phyloP scores from a whole-genome alignment of 2,797 vertebrate species.

The Synanceia verrucosa region DNA sequence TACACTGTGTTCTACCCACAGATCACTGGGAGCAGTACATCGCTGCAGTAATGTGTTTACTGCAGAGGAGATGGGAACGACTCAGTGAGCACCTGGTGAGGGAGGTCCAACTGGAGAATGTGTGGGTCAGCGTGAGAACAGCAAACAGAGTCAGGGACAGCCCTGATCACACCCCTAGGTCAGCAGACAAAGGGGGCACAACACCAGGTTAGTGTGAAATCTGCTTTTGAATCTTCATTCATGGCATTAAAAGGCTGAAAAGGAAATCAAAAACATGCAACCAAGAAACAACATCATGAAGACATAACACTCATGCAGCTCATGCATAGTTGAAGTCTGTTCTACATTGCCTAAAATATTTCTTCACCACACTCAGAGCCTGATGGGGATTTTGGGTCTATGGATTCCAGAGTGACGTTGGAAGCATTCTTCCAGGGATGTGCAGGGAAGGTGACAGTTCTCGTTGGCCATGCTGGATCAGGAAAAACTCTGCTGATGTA shows the following conservation, averaged over 20 bases:
- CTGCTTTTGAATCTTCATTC: background rate
- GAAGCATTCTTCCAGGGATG: constrained; percentile 81
- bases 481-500: constrained; percentile 90
- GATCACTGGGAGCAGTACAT: constrained; percentile 81
- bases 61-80: constrained; percentile 70
- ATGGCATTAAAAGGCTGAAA: background rate
- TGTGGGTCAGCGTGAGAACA: constrained; percentile 81
- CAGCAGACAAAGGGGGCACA: constrained; percentile 54
- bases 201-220: constrained; percentile 51
- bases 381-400: constrained; percentile 49
- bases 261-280: background rate
- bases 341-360: background rate
- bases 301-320: constrained; percentile 1
- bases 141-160: constrained; percentile 62
- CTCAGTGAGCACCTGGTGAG: constrained; percentile 57
- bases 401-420: constrained; percentile 73
- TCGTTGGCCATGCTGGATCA: constrained; percentile 88
- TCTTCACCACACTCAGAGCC: constrained; percentile 39
- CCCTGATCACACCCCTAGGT: constrained; percentile 41
- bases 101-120: constrained; percentile 71
- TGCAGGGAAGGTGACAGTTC: constrained; percentile 73
- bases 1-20: constrained; percentile 43
- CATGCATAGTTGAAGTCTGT: background rate
- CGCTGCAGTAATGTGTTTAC: constrained; percentile 52
- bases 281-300: background rate